A percentile compares a stretch with the other conserved stretches of the same genome.
These are phyloP conservation scores for Chelonia mydas DNA, from an alignment of 2,797 vertebrate genomes.

Conservation along the genomic window DNA sequence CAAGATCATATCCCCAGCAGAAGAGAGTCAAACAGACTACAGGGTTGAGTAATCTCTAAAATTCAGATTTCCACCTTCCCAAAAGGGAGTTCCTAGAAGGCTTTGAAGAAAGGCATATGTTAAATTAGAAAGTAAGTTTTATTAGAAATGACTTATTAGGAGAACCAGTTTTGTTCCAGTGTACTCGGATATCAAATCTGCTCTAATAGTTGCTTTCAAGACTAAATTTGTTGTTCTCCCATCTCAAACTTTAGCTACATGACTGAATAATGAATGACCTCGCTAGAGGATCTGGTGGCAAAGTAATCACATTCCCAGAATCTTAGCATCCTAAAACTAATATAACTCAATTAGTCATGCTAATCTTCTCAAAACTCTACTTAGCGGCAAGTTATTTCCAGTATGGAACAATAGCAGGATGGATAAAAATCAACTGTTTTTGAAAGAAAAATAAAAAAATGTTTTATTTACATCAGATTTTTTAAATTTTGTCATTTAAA, in stretches of 20 bases:
- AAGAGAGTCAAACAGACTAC: not conserved
- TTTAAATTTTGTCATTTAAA: not conserved
- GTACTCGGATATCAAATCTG: not conserved
- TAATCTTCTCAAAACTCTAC: not conserved
- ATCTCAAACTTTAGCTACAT: not conserved
- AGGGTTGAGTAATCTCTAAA: slow-evolving; percentile 13
- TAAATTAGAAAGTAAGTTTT: not conserved
- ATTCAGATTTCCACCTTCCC: slow-evolving; percentile 14
- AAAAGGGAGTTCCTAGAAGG: slow-evolving; percentile 12
- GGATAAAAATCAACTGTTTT: not conserved
- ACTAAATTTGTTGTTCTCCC: not conserved
- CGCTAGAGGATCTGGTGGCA: not conserved
- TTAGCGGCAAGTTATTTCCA: not conserved
- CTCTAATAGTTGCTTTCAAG: not conserved
- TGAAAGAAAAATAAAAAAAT: not conserved
- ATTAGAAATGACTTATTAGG: slow-evolving; percentile 39
- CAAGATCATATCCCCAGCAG: slow-evolving; percentile 1
- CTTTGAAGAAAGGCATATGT: not conserved
- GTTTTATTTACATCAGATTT: not conserved
- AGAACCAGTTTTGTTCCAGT: not conserved
- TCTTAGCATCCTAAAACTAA: not conserved
- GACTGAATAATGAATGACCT: not conserved
- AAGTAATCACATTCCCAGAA: not conserved
- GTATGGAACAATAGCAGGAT: not conserved
- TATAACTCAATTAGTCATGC: not conserved